A percentile compares a stretch with the other conserved stretches of the same genome.
Conservation (phyloP, 2,888 invertebrate species). For the Erebia ligea region DNA sequence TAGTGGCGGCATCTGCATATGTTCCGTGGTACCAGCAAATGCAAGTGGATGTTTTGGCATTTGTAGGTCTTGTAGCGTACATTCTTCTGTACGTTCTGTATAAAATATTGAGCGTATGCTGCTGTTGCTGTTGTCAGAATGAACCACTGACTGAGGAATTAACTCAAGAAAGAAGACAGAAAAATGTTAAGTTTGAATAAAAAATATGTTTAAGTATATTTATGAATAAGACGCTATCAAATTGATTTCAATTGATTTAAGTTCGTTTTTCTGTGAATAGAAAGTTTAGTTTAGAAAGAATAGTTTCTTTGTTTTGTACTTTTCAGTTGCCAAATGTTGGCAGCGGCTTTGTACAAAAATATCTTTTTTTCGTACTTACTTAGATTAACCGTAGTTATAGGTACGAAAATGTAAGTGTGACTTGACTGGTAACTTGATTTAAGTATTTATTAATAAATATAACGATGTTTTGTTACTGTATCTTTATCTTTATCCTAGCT, state of each 20-base stretch:
- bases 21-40: slow-evolving; percentile 68
- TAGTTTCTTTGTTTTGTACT: not conserved
- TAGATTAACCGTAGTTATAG: slow-evolving; percentile 30
- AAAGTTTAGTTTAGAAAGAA: not conserved
- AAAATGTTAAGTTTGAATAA: slow-evolving; percentile 76
- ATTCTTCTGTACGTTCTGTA: slow-evolving; percentile 60
- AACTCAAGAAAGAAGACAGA: slow-evolving; percentile 58
- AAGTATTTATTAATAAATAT: slow-evolving; percentile 17
- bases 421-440: slow-evolving; percentile 28
- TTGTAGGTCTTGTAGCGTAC: slow-evolving; percentile 63
- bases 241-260: not conserved
- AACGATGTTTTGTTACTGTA: not conserved
- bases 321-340: not conserved
- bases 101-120: slow-evolving; percentile 64
- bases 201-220: not conserved
- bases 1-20: slow-evolving; percentile 62
- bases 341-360: not conserved
- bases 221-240: not conserved
- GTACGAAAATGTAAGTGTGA: slow-evolving; percentile 2
- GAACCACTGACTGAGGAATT: slow-evolving; percentile 45
- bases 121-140: slow-evolving; percentile 65
- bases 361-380: not conserved
- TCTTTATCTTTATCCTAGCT: not conserved
- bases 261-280: slow-evolving; percentile 17
- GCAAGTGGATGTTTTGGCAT: slow-evolving; percentile 71